phyloP scores from a whole-genome alignment of 1,140 invertebrate genomes.

The Amphibalanus amphitrite region DNA sequence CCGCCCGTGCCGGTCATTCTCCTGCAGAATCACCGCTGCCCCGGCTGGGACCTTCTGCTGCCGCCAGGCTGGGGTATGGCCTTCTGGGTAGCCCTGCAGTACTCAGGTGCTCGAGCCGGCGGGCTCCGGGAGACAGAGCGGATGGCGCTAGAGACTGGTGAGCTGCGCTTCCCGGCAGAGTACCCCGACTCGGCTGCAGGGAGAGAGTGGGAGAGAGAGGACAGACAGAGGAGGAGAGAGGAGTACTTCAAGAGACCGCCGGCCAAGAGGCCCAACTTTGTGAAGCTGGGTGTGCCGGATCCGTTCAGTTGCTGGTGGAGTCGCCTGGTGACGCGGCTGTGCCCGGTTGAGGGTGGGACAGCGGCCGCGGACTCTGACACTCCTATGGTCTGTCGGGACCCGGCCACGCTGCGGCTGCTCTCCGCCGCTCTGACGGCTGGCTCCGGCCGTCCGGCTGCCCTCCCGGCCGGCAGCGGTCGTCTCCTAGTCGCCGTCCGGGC shows the following conservation, averaged over 20 bases:
- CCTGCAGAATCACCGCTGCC: conserved; percentile 12
- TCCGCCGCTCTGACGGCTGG: not conserved
- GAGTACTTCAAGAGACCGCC: conserved; percentile 41
- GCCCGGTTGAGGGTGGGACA: too few relatives aligned
- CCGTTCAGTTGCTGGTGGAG: conserved; percentile 61
- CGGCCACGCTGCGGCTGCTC: not conserved
- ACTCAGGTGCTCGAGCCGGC: conserved; percentile 55
- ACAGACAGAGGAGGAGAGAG: not conserved
- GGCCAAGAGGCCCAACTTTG: conserved; percentile 64
- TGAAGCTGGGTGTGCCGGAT: conserved; percentile 49
- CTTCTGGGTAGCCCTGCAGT: conserved; percentile 65
- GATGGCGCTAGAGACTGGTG: conserved; percentile 22
- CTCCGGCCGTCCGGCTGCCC: too few relatives aligned
- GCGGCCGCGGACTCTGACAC: not conserved
- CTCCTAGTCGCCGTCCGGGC: not conserved
- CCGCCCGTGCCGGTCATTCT: not conserved
- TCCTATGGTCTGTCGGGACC: not conserved
- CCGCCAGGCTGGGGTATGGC: conserved; percentile 63
- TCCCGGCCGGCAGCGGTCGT: not conserved
- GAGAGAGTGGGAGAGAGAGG: conserved; percentile 4
- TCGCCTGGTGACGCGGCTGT: conserved; percentile 29
- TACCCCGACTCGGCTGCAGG: conserved; percentile 10
- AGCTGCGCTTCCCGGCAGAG: conserved; percentile 36
- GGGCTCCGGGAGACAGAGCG: conserved; percentile 55
- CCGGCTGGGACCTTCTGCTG: conserved; percentile 71